phyloP scores from a whole-genome alignment of 1,140 invertebrate genomes.

The Psilanteris sp. region DNA sequence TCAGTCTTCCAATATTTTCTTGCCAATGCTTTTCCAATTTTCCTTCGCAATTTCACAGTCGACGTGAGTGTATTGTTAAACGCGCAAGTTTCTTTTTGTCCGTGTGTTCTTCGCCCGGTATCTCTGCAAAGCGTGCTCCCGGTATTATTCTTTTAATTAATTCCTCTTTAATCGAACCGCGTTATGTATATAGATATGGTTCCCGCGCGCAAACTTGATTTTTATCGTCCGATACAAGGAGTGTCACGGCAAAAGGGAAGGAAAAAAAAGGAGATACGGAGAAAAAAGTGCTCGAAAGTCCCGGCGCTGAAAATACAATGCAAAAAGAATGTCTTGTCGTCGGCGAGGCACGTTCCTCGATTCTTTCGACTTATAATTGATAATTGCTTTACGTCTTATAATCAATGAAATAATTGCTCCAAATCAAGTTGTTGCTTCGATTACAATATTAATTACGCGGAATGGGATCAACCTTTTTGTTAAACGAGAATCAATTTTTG shows the following conservation, averaged over 20 bases:
- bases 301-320: constrained; percentile 31
- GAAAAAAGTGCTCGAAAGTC: constrained; percentile 8
- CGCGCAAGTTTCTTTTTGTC: constrained; percentile 45
- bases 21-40: constrained; percentile 60
- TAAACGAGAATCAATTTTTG: too few relatives aligned
- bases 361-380: constrained; percentile 19
- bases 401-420: too few relatives aligned
- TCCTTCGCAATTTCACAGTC: constrained; percentile 53
- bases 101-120: neutral
- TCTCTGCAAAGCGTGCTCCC: neutral
- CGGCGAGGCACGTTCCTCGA: constrained; percentile 6
- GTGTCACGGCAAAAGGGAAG: constrained; percentile 2
- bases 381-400: constrained; percentile 15
- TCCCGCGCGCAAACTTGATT: constrained; percentile 2
- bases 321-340: constrained; percentile 10
- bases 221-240: constrained; percentile 21
- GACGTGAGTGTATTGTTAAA: constrained; percentile 52
- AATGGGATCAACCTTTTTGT: too few relatives aligned
- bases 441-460: too few relatives aligned
- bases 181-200: constrained; percentile 31
- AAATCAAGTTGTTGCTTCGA: too few relatives aligned
- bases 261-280: too few relatives aligned
- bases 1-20: constrained; percentile 58
- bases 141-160: constrained; percentile 60
- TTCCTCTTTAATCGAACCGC: constrained; percentile 56